phyloP scores from a whole-genome alignment of 92 coral and sea anemone species.

The Palythoa heliodiscus region DNA sequence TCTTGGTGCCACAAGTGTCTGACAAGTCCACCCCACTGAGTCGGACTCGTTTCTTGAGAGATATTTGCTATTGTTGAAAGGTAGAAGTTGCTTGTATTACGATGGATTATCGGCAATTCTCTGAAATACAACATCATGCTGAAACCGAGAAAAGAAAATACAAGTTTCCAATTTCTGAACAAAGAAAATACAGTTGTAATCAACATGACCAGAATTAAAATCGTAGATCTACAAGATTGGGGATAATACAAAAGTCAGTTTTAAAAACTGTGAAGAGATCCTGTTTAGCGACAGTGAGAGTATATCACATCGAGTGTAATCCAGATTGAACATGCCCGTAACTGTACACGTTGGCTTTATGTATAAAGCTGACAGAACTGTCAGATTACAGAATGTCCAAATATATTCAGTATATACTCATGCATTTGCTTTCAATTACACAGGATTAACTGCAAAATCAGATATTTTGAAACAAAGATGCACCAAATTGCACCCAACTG shows the following conservation, averaged over 20 bases:
- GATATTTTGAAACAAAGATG: too few relatives aligned
- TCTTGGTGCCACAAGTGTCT: slow-evolving; percentile 52
- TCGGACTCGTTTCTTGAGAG: not conserved
- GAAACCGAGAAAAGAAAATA: slow-evolving; percentile 1
- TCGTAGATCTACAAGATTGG: not conserved
- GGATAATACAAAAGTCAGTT: not conserved
- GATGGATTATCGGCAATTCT: not conserved
- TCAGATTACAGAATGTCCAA: too few relatives aligned
- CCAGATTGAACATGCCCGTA: too few relatives aligned
- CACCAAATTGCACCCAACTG: too few relatives aligned
- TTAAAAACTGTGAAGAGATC: not conserved
- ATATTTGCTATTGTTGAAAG: not conserved
- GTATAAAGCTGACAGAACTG: too few relatives aligned
- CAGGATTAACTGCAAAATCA: too few relatives aligned
- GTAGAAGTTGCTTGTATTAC: not conserved
- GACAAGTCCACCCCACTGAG: not conserved
- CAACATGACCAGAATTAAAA: not conserved
- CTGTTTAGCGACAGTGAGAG: too few relatives aligned
- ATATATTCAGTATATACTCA: too few relatives aligned
- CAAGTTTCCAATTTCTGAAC: slow-evolving; percentile 22
- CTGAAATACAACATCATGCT: slow-evolving; percentile 8
- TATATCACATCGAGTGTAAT: too few relatives aligned
- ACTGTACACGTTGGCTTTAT: too few relatives aligned
- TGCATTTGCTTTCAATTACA: too few relatives aligned
- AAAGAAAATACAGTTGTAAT: not conserved